Percentiles rank a stretch among this genome's conserved stretches.
These are phyloP conservation scores for Epinephelus fuscoguttatus DNA, from an alignment of 2,113 vertebrate species.

Conservation along the genomic window DNA sequence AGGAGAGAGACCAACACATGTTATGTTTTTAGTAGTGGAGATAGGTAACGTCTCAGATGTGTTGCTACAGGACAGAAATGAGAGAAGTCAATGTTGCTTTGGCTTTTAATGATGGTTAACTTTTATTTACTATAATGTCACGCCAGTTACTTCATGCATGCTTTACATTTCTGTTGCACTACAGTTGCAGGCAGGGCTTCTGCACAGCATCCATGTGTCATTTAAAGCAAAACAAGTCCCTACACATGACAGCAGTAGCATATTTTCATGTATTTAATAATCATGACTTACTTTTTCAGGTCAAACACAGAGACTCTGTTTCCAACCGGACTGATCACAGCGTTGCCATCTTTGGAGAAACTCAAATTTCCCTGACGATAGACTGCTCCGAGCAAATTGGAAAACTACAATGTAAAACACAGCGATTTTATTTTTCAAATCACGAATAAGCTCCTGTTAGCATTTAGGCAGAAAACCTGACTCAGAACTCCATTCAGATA, in stretches of 20 bases:
- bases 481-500: neutral
- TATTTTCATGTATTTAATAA: neutral
- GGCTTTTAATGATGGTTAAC: neutral
- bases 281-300: constrained; percentile 89
- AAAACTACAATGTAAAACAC: constrained; percentile 86
- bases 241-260: neutral
- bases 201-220: neutral
- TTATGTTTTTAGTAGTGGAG: constrained; percentile 91
- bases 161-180: neutral
- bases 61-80: constrained; percentile 84
- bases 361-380: constrained; percentile 93
- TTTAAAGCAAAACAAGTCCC: neutral
- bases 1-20: constrained; percentile 92
- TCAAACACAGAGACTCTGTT: constrained; percentile 94
- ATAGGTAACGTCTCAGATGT: constrained; percentile 92
- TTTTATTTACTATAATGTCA: neutral
- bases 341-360: constrained; percentile 92
- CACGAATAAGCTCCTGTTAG: neutral
- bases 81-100: neutral
- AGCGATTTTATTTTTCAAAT: neutral
- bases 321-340: constrained; percentile 94
- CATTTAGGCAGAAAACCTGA: neutral
- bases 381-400: constrained; percentile 93
- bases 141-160: neutral
- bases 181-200: neutral